Base-by-base conservation (phyloP, 53 echinoderm and acorn worm species). In the Holothuria leucospilota region DNA sequence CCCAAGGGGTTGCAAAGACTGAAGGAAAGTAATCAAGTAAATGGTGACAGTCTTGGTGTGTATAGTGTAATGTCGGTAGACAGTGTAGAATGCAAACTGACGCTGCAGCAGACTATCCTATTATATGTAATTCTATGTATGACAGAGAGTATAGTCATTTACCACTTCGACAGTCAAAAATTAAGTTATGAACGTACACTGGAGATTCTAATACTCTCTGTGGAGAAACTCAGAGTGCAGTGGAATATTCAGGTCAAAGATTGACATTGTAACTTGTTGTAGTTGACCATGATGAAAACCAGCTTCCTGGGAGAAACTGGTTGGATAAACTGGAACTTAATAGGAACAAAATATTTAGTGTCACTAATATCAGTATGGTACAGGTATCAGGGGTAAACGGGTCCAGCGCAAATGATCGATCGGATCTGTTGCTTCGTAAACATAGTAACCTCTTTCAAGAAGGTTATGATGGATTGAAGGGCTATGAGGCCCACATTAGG, bases 401-500 rank as follows among this genome's bases (percentile, higher is more conserved):
- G 46, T 72, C n/a, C 16, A n/a, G 39, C 39, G 34, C 73, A 40
- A 39, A 29, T 20, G 34, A 40, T 74, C 1, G 46, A 5, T 20
- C 42, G 42, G 75, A 74, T 40, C 75, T 6, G 46, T 16, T 72
- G 26, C 73, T 73, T 20, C 46, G 73, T 42, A 73, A 73, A 73
- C 73, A 73, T 0, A 73, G 73, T 39, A n/a, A 39, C 40, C 4
- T 1, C 42, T 42, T 42, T 9, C 77, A 51, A 14, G 70, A 70
- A 41, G 71, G 81, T 26, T 66, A 89, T 74, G 51, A 85, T 68
- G 86, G 90, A 8, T 79, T 86, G 26, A 86, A 66, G 34, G 90
- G 81, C 20, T 78, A 80, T 39, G 69, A 64, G 38, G 90, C 73
- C 25, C 90, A 90, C 34, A 85, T 85, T 39, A 85, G 34, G 29